A percentile compares a stretch with the other conserved stretches of the same genome.
Conservation (phyloP, 2,888 invertebrate genomes). For the Tenthredo mesomela region DNA sequence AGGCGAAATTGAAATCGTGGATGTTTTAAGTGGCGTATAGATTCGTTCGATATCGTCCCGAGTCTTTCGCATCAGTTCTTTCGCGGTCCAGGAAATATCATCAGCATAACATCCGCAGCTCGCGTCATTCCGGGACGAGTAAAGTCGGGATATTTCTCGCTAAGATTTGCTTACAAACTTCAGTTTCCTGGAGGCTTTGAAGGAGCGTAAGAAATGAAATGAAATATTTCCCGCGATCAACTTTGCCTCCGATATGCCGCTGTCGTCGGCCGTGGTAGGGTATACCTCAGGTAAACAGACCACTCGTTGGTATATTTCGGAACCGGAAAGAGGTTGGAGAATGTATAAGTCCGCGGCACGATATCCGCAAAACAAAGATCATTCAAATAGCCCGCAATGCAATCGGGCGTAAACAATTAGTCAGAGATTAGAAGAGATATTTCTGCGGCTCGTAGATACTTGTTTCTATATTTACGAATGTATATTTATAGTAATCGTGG, state of each 20-base stretch:
- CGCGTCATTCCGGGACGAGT: conserved; percentile 28
- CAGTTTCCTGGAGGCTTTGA: conserved; percentile 41
- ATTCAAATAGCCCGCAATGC: background rate
- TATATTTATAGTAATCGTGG: conserved; percentile 71
- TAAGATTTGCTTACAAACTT: conserved; percentile 54
- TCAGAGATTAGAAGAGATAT: conserved; percentile 58
- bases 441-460: conserved; percentile 75
- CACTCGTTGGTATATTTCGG: conserved; percentile 20
- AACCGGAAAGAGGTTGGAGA: conserved; percentile 12
- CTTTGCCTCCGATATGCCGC: conserved; percentile 21
- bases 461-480: conserved; percentile 73
- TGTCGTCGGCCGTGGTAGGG: background rate
- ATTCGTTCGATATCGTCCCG: background rate
- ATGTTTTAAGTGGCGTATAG: background rate
- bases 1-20: background rate
- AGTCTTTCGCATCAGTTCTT: conserved; percentile 23
- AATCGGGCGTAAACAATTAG: conserved; percentile 27
- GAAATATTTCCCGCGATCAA: conserved; percentile 47
- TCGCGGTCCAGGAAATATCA: conserved; percentile 41
- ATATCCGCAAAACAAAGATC: conserved; percentile 55
- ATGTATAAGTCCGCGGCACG: background rate
- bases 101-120: conserved; percentile 53
- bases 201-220: conserved; percentile 38
- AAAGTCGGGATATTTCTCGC: conserved; percentile 43
- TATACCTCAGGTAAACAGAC: conserved; percentile 31